Conservation (phyloP, 1,140 invertebrate genomes). For the Triops cancriformis region DNA sequence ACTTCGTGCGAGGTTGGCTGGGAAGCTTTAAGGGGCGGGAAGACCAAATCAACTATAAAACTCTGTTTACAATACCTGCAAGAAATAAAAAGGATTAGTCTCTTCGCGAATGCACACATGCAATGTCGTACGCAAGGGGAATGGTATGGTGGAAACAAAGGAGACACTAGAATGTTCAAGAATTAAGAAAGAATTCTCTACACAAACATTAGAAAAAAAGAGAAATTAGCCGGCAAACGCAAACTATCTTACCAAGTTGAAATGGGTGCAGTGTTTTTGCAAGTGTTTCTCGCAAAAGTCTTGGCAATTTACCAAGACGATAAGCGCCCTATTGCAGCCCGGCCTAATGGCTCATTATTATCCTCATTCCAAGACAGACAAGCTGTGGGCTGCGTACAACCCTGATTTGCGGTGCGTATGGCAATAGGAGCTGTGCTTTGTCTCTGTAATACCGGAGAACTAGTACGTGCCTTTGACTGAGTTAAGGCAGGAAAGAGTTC, state of each 20-base stretch:
- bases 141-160: constrained; percentile 6
- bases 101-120: constrained; percentile 18
- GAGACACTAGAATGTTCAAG: constrained; percentile 13
- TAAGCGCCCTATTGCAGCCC: constrained; percentile 17
- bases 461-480: background rate
- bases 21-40: constrained; percentile 56
- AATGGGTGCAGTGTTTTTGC: background rate
- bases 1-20: constrained; percentile 53
- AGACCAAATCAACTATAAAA: constrained; percentile 87
- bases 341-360: constrained; percentile 23
- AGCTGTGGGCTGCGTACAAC: constrained; percentile 4
- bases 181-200: background rate
- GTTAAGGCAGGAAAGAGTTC: constrained; percentile 68
- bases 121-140: constrained; percentile 36
- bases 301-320: background rate
- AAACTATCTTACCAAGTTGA: constrained; percentile 1
- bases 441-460: constrained; percentile 19
- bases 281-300: background rate
- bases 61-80: constrained; percentile 85
- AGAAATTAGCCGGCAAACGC: constrained; percentile 10
- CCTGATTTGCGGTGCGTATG: constrained; percentile 17
- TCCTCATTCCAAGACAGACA: constrained; percentile 28
- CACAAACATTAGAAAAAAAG: constrained; percentile 21
- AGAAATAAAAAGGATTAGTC: constrained; percentile 34
- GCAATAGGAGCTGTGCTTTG: constrained; percentile 27